A percentile compares a stretch with the other conserved stretches of the same genome.
phyloP scores from a whole-genome alignment of 2,113 vertebrate species.

The Paratilapia polleni region DNA sequence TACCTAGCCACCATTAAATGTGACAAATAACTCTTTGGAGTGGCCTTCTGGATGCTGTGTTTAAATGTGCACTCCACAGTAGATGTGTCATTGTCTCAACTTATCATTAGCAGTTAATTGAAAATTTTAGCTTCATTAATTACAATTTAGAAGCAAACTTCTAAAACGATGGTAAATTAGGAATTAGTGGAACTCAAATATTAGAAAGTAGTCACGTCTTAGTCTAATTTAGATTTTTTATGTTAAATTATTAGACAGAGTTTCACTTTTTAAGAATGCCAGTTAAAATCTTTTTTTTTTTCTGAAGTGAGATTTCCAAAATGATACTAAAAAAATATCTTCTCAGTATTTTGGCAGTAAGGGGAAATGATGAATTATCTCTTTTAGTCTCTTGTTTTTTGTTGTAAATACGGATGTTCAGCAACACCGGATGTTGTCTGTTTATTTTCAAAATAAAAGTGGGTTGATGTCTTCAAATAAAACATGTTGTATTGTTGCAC shows the following conservation, averaged over 20 bases:
- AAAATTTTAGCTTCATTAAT: not conserved
- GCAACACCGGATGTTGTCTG: not conserved
- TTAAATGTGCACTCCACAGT: too few species aligned
- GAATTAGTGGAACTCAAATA: too few species aligned
- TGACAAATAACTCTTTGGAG: too few species aligned
- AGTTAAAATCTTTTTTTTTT: too few species aligned
- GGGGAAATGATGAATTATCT: not conserved
- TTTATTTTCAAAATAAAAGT: constrained; percentile 9
- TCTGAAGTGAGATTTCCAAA: not conserved
- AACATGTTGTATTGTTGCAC: not conserved
- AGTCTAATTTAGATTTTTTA: not conserved
- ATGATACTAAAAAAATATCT: not conserved
- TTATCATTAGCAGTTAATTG: too few species aligned
- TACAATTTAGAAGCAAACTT: not conserved
- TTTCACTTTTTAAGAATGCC: not conserved
- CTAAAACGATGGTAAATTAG: not conserved
- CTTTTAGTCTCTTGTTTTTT: not conserved
- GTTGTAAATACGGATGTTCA: not conserved
- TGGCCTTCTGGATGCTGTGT: too few species aligned
- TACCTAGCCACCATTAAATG: too few species aligned
- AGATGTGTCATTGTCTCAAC: too few species aligned
- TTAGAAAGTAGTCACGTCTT: not conserved
- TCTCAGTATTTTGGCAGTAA: not conserved
- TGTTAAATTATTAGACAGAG: not conserved
- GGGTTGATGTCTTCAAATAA: not conserved